These are phyloP conservation scores for Cirrhinus mrigala DNA, from an alignment of 2,797 vertebrate genomes.

Conservation along the genomic window DNA sequence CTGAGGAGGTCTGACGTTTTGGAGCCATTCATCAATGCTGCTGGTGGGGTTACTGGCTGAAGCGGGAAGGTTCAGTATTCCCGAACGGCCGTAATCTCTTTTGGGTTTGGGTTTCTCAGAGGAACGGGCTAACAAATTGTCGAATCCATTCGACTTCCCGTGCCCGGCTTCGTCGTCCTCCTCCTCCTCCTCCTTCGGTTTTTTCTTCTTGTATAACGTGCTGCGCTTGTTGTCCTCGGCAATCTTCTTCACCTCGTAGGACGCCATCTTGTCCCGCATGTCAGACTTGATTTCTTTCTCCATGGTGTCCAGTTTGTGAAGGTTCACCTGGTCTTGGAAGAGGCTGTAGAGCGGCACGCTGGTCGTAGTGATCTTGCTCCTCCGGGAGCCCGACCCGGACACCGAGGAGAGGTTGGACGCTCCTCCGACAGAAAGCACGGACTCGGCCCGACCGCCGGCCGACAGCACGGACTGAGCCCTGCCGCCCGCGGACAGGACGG, in stretches of 20 bases:
- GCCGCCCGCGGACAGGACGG: constrained; percentile 62
- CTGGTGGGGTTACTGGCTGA: constrained; percentile 73
- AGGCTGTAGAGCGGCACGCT: constrained; percentile 92
- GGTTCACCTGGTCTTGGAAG: constrained; percentile 90
- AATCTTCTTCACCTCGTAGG: constrained; percentile 91
- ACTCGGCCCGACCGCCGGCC: constrained; percentile 58
- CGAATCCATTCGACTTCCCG: constrained; percentile 62
- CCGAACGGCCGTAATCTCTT: constrained; percentile 70
- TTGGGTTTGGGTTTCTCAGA: constrained; percentile 66
- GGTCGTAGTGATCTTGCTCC: constrained; percentile 82
- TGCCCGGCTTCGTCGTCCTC: constrained; percentile 68
- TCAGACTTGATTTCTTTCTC: constrained; percentile 89
- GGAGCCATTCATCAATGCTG: constrained; percentile 87
- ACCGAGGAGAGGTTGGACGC: constrained; percentile 76
- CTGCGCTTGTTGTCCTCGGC: constrained; percentile 91
- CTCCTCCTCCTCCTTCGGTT: constrained; percentile 80
- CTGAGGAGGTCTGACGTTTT: constrained; percentile 81
- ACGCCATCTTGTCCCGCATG: constrained; percentile 88
- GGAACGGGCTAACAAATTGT: neutral
- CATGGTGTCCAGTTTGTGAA: constrained; percentile 86
- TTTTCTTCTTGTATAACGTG: constrained; percentile 94
- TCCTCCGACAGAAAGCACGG: constrained; percentile 65
- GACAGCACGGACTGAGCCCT: constrained; percentile 60
- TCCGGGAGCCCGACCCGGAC: constrained; percentile 69
- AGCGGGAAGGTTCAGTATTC: constrained; percentile 71